Evolutionary conservation across 1,140 invertebrate species (phyloP).

Genomic region (Mactra quadrangularis): DNA sequence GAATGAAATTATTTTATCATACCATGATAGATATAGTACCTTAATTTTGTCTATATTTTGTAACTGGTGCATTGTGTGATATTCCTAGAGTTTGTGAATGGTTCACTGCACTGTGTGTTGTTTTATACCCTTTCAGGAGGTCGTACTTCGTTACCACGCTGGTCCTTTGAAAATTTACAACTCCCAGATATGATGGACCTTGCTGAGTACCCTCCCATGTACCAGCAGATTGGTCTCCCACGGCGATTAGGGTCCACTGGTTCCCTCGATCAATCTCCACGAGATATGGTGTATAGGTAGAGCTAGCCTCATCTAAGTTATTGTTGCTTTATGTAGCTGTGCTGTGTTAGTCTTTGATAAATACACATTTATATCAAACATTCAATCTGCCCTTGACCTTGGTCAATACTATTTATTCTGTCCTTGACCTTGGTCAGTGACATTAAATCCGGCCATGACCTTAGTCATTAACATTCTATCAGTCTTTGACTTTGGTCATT

Average conservation of each 20-base stretch:
- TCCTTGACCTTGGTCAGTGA: too few species aligned
- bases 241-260: slow-evolving; percentile 64
- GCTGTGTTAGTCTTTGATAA: neutral
- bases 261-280: slow-evolving; percentile 57
- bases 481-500: too few species aligned
- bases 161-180: slow-evolving; percentile 20
- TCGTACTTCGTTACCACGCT: neutral
- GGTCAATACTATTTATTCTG: too few species aligned
- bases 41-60: too few species aligned
- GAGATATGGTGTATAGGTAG: slow-evolving; percentile 75
- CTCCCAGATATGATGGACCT: slow-evolving; percentile 69
- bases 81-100: too few species aligned
- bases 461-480: too few species aligned
- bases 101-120: slow-evolving; percentile 27
- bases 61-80: too few species aligned
- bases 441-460: too few species aligned
- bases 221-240: slow-evolving; percentile 57
- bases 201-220: slow-evolving; percentile 63
- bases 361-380: neutral
- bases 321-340: neutral
- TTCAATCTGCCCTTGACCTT: too few species aligned
- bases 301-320: slow-evolving; percentile 64
- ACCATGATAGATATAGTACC: too few species aligned
- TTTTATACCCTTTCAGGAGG: slow-evolving; percentile 38
- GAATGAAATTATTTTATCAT: too few species aligned